Base-by-base conservation (phyloP, 1,140 invertebrate species). In the Macrobrachium nipponense region DNA sequence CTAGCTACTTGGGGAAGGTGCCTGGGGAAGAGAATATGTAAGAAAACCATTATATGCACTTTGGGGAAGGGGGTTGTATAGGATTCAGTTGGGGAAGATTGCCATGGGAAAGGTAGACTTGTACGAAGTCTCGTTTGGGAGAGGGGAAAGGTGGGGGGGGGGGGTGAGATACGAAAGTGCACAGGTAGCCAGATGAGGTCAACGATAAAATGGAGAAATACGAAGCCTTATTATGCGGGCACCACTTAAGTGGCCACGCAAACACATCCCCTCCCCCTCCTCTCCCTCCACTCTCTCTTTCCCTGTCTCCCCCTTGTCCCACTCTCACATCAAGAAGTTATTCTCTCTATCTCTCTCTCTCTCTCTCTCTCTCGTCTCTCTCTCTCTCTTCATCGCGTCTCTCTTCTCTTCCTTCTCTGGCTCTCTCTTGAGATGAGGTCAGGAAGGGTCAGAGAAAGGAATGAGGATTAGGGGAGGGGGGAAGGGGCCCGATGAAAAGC, bases 161-260 rank as follows among this genome's bases (percentile, higher is more conserved):
- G 36, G 10, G 14, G n/a, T n/a, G n/a, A 51, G 72, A 73, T 36
- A 14, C 17, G 72, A 18, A 6, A 73, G 36, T 18, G 64, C 62
- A 80, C 15, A 80, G 64, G 79, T 70, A 80, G 79, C 79, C 36
- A 70, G 79, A 80, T 80, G 51, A 12, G 70, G 79, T 68, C 43
- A 23, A 27, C 18, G 79, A 80, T 80, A 80, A 44, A 14, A 44
- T 1, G 27, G 27, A 2, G 27, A 4, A 36, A 36, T 4, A 4
- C 27, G 1, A 4, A 36, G 27, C 27, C 27, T 2, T 36, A 36
- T 36, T 36, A 36, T 36, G 27, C 27, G 27, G 27, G 27, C 27
- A 36, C 27, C 27, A 36, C 27, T 36, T 36, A 36, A 36, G 27
- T 36, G 27, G 27, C 27, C 27, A 36, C 27, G 4, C 27, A n/a